Evolutionary conservation across 2,113 vertebrate genomes (phyloP).

Genomic region (Delphinapterus leucas): DNA sequence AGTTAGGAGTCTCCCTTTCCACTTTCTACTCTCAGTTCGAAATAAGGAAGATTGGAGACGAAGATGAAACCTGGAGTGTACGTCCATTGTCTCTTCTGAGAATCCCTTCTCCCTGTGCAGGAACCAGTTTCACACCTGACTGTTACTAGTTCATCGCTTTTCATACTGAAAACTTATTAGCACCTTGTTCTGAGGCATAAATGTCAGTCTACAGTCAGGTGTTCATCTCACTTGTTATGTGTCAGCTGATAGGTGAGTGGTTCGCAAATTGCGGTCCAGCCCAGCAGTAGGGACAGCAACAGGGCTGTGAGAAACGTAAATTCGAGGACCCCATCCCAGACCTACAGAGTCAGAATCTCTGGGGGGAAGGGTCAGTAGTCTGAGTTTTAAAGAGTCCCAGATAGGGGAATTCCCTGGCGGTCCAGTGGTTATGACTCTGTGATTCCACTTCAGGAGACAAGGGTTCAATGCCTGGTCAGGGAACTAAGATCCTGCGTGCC

Average conservation of each 20-base stretch:
- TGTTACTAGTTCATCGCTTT: neutral
- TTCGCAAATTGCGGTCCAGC: neutral
- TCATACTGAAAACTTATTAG: neutral
- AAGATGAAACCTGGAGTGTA: neutral
- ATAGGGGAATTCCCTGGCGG: neutral
- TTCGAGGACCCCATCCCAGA: neutral
- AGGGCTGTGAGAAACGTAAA: neutral
- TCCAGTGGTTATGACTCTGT: no score
- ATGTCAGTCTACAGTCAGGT: neutral
- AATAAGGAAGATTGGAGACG: neutral
- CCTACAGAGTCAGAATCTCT: neutral
- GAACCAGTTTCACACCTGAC: neutral
- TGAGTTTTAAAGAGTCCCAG: neutral
- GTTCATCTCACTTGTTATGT: neutral
- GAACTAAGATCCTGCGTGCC: no score
- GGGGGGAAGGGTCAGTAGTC: accelerated
- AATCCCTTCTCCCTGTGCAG: neutral
- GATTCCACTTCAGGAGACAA: no score
- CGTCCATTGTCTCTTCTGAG: neutral
- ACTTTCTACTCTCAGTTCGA: neutral
- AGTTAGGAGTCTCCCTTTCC: neutral
- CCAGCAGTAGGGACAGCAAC: neutral
- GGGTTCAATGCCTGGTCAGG: no score
- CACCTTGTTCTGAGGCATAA: neutral
- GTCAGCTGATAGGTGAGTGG: neutral